Conservation (phyloP, 1,140 invertebrate species). For the Drosophila tsacasi region DNA sequence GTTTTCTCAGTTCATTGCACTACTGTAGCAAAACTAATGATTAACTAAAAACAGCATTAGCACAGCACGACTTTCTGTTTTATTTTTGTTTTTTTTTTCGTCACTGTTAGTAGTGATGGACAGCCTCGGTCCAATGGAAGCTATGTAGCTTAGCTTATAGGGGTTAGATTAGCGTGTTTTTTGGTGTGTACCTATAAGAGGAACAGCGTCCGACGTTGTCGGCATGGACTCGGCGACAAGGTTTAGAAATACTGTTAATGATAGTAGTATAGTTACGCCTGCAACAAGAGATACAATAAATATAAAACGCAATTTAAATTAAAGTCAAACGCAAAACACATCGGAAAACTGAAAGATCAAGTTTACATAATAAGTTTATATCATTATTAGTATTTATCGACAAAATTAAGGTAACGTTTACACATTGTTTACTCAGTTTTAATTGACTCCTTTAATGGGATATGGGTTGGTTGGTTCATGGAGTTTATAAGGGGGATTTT, state of each 20-base stretch:
- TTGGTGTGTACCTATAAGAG: constrained; percentile 87
- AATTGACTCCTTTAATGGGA: constrained; percentile 28
- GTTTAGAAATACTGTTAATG: constrained; percentile 98
- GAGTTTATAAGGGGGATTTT: constrained; percentile 34
- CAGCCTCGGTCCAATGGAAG: constrained; percentile 17
- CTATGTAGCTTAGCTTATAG: constrained; percentile 35
- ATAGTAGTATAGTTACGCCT: constrained; percentile 99
- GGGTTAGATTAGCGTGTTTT: constrained; percentile 67
- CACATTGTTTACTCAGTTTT: constrained; percentile 41
- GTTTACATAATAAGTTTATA: constrained; percentile 56
- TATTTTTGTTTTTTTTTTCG: constrained; percentile 3
- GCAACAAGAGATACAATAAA: constrained; percentile 86
- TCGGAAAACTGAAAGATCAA: constrained; percentile 69
- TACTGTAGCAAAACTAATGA: constrained; percentile 80
- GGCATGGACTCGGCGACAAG: constrained; percentile 97
- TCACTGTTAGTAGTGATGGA: constrained; percentile 29
- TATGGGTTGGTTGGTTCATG: constrained; percentile 22
- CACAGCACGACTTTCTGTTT: constrained; percentile 51
- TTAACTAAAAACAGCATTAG: constrained; percentile 74
- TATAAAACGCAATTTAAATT: constrained; percentile 72
- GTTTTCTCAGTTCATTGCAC: constrained; percentile 68
- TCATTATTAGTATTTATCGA: constrained; percentile 45
- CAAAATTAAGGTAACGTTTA: constrained; percentile 52
- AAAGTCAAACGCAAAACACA: constrained; percentile 66
- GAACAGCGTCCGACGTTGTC: constrained; percentile 95